Percentiles rank a stretch among this genome's conserved stretches.
phyloP scores from a whole-genome alignment of 64 coral and sea anemone species.

The Stylophora pistillata region DNA sequence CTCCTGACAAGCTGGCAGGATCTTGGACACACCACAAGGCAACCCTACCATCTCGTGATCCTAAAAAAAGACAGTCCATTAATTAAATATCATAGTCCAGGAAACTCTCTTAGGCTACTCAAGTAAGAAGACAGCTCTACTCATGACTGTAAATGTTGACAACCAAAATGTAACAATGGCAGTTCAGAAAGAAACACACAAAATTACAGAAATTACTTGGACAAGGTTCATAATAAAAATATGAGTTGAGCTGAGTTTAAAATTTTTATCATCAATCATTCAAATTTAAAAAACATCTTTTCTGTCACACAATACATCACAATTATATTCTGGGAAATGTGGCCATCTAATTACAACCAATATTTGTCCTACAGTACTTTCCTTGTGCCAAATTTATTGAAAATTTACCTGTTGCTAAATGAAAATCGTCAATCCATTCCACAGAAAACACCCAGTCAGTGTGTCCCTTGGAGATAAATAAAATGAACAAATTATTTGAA shows the following conservation, averaged over 20 bases:
- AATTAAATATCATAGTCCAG: not conserved
- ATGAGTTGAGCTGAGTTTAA: too few species aligned
- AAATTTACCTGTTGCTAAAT: slow-evolving; percentile 81
- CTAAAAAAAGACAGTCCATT: not conserved
- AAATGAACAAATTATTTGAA: not conserved
- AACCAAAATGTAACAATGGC: too few species aligned
- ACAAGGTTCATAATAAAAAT: too few species aligned
- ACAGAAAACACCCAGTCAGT: slow-evolving; percentile 93
- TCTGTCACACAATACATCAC: too few species aligned
- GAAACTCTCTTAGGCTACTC: not conserved
- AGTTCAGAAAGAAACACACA: too few species aligned
- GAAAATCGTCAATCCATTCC: slow-evolving; percentile 85
- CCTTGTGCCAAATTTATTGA: not conserved
- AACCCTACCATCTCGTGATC: slow-evolving; percentile 74
- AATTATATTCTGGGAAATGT: too few species aligned
- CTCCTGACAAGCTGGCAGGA: not conserved
- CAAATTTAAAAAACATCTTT: too few species aligned
- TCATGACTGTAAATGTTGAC: not conserved
- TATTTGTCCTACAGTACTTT: not conserved
- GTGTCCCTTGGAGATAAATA: slow-evolving; percentile 60
- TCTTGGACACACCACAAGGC: slow-evolving; percentile 54
- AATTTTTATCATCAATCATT: too few species aligned
- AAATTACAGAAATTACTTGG: too few species aligned
- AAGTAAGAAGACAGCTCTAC: not conserved
- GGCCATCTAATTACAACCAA: too few species aligned